Conservation (phyloP, 2,113 vertebrate species). For the Onychostruthus taczanowskii region DNA sequence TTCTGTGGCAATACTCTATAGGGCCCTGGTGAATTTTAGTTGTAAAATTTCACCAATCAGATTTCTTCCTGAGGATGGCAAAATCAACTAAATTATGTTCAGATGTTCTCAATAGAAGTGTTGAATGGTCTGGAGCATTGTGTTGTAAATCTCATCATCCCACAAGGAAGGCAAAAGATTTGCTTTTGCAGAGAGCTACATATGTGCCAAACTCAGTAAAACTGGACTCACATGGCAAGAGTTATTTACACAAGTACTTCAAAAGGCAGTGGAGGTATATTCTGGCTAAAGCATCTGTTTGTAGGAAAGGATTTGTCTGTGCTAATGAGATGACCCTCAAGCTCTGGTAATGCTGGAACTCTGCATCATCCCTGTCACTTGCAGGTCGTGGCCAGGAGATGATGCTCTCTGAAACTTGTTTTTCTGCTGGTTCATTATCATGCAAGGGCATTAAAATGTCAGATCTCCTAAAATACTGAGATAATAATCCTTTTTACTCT, state of each 20-base stretch:
- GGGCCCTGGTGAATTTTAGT: not conserved
- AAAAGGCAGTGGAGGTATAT: not conserved
- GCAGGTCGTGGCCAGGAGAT: not conserved
- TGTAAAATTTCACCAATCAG: not conserved
- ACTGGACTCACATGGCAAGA: not conserved
- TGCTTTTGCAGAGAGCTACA: not conserved
- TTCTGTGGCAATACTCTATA: not conserved
- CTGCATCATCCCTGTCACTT: not conserved
- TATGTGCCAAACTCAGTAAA: not conserved
- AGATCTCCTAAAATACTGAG: not conserved
- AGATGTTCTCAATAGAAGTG: not conserved
- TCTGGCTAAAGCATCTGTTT: not conserved
- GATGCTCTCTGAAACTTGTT: not conserved
- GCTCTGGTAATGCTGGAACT: not conserved
- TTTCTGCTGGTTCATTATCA: not conserved
- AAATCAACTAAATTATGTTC: not conserved
- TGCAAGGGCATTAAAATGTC: not conserved
- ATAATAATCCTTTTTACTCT: not conserved
- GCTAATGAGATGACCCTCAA: not conserved
- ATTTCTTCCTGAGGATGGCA: not conserved
- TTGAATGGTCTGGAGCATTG: not conserved
- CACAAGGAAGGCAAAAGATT: not conserved
- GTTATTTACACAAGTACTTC: not conserved
- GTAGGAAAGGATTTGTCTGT: not conserved
- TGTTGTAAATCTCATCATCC: not conserved